A percentile compares a stretch with the other conserved stretches of the same genome.
These are phyloP conservation scores for Trypoxylus dichotomus DNA, from an alignment of 1,140 invertebrate genomes.

Conservation along the genomic window DNA sequence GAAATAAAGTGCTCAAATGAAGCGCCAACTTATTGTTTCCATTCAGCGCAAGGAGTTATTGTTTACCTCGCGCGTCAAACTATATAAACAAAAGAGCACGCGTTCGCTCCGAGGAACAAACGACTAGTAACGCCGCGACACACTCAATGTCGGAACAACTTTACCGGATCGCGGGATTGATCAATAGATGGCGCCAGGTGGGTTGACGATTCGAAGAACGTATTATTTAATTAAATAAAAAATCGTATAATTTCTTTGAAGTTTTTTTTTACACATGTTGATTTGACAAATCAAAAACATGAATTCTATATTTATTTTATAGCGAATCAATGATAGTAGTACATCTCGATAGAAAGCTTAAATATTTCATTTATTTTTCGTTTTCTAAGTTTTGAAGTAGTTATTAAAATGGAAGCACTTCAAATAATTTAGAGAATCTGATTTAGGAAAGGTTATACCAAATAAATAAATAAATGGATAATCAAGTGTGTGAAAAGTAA, in stretches of 20 bases:
- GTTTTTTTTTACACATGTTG: neutral
- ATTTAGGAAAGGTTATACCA: too few relatives aligned
- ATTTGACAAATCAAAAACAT: neutral
- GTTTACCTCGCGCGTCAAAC: neutral
- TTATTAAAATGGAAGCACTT: too few relatives aligned
- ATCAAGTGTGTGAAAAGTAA: too few relatives aligned
- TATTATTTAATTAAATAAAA: neutral
- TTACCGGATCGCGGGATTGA: neutral
- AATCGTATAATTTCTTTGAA: neutral
- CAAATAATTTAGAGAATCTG: too few relatives aligned
- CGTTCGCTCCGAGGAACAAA: neutral
- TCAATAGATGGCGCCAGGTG: neutral
- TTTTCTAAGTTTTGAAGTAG: too few relatives aligned
- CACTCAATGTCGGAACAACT: neutral
- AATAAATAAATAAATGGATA: too few relatives aligned
- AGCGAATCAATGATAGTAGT: too few relatives aligned
- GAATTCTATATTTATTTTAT: neutral
- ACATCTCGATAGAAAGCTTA: too few relatives aligned
- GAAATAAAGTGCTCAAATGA: neutral
- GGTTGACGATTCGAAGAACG: neutral
- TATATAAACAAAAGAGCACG: neutral
- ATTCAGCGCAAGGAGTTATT: neutral
- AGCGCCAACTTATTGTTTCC: neutral
- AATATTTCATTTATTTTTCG: too few relatives aligned
- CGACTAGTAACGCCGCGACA: neutral